Conservation (phyloP, 2,888 invertebrate species). For the Drosophila robusta region DNA sequence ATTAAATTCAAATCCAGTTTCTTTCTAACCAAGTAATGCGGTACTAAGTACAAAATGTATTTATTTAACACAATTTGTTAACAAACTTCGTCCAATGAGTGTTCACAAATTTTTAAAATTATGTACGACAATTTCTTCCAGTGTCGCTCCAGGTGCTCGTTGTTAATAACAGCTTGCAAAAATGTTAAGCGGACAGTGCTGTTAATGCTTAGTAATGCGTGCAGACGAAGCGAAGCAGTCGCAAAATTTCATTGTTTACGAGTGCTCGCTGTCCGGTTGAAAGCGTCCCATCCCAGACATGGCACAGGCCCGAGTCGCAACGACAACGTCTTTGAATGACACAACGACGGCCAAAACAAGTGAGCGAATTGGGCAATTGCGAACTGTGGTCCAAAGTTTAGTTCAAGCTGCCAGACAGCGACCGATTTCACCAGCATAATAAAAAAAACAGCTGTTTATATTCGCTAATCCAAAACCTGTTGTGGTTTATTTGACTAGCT, state of each 20-base stretch:
- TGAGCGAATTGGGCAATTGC: constrained; percentile 37
- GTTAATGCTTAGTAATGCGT: constrained; percentile 7
- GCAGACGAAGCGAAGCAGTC: constrained; percentile 1
- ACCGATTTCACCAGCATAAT: constrained; percentile 20
- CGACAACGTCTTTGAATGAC: constrained; percentile 42
- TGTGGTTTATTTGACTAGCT: constrained; percentile 10
- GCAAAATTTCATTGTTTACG: constrained; percentile 31
- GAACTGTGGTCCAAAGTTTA: constrained; percentile 55
- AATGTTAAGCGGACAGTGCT: constrained; percentile 16
- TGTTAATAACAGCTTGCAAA: constrained; percentile 8
- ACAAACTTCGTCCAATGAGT: neutral
- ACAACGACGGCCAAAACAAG: constrained; percentile 48
- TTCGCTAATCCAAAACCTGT: constrained; percentile 43
- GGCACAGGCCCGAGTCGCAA: constrained; percentile 69
- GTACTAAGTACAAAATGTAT: neutral
- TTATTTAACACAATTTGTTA: neutral
- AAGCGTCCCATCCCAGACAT: constrained; percentile 35
- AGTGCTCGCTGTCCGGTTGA: constrained; percentile 11
- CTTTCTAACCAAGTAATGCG: too few relatives aligned
- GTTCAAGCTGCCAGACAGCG: neutral
- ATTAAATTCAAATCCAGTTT: neutral
- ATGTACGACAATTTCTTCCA: neutral
- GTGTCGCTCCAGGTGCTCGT: neutral
- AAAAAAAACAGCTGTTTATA: constrained; percentile 35
- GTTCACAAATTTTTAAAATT: neutral